phyloP scores from a whole-genome alignment of 2,113 vertebrate genomes.

The Podilymbus podiceps region DNA sequence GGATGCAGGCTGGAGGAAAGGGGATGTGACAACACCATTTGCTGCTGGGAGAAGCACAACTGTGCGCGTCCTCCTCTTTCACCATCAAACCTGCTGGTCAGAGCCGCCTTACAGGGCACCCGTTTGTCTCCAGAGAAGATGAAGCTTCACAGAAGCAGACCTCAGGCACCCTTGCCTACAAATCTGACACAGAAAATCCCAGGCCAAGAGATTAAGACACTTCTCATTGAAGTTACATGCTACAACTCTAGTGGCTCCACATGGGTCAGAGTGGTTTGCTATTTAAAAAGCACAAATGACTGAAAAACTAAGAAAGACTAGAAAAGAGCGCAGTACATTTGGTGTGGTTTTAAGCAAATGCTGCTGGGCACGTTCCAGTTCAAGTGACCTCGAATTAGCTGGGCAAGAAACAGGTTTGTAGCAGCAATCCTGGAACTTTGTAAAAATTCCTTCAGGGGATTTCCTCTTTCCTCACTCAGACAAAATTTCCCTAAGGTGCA shows the following conservation, averaged over 20 bases:
- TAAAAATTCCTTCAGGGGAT: neutral
- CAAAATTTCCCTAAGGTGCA: neutral
- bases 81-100: neutral
- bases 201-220: neutral
- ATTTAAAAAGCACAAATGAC: neutral
- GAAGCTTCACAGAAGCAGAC: neutral
- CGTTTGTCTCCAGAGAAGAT: neutral
- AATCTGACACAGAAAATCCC: neutral
- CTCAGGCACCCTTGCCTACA: neutral
- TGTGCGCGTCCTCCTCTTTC: neutral
- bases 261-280: neutral
- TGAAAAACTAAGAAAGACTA: neutral
- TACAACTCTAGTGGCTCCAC: accelerated
- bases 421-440: neutral
- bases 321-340: neutral
- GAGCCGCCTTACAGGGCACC: neutral
- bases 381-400: neutral
- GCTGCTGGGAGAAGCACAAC: neutral
- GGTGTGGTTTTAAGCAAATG: neutral
- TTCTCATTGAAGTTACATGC: neutral
- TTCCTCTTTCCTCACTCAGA: neutral
- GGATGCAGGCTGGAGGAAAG: neutral
- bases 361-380: neutral
- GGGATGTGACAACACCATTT: neutral
- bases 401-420: neutral